Evolutionary conservation across 2,797 vertebrate species (phyloP).

Genomic region (Tolypeutes matacus): DNA sequence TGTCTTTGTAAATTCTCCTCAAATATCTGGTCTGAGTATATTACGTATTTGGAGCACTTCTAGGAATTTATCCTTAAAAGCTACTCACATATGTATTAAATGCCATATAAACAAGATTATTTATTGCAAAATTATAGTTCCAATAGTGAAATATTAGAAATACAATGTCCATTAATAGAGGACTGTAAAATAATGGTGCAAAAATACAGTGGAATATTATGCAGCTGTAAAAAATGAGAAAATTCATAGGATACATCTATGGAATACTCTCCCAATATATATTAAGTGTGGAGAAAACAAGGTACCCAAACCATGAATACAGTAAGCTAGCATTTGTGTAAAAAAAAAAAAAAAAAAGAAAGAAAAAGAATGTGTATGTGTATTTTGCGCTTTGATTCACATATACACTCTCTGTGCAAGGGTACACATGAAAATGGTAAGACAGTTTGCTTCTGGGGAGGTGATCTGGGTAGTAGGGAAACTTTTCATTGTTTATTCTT

Average conservation of each 20-base stretch:
- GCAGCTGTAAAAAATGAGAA: slow-evolving; percentile 39
- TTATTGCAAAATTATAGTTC: slow-evolving; percentile 21
- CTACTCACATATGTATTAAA: neutral
- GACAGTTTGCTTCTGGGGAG: neutral
- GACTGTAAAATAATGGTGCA: slow-evolving; percentile 40
- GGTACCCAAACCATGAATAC: neutral
- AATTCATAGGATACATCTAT: slow-evolving; percentile 8
- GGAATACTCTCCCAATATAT: neutral
- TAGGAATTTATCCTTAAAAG: slow-evolving; percentile 28
- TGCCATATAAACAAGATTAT: slow-evolving; percentile 24
- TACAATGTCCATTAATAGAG: neutral
- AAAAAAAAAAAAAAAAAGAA: neutral
- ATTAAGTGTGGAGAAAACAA: slow-evolving; percentile 28
- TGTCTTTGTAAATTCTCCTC: slow-evolving; percentile 1
- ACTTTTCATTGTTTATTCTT: neutral
- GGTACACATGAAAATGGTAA: slow-evolving; percentile 1
- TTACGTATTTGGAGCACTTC: neutral
- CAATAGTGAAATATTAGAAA: slow-evolving; percentile 55
- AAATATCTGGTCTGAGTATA: neutral
- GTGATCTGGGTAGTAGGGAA: neutral
- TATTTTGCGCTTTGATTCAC: neutral
- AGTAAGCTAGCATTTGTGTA: slow-evolving; percentile 35
- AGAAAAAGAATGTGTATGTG: neutral
- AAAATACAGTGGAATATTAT: slow-evolving; percentile 8
- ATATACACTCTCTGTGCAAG: neutral